Percentiles rank a stretch among this genome's conserved stretches.
These are phyloP conservation scores for Andrena camellia DNA, from an alignment of 2,888 invertebrate genomes.

Conservation along the genomic window DNA sequence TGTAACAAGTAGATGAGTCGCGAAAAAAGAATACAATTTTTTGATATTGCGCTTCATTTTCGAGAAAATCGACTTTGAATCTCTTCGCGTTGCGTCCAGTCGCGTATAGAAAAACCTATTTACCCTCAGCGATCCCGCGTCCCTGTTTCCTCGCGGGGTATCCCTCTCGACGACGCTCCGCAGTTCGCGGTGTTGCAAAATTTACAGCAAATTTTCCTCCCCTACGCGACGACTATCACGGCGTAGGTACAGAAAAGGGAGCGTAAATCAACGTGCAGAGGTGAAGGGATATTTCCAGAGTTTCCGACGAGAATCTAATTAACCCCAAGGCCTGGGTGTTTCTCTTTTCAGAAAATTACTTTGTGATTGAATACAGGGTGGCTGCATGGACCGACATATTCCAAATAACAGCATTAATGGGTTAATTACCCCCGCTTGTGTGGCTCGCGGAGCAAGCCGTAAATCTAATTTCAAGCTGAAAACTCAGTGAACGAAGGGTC, in stretches of 20 bases:
- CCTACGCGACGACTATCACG: neutral
- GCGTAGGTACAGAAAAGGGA: neutral
- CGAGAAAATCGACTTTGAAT: too few relatives aligned
- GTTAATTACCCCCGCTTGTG: too few relatives aligned
- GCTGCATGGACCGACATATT: too few relatives aligned
- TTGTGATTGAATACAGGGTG: neutral
- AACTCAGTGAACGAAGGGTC: neutral
- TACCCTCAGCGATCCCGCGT: neutral
- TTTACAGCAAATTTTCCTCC: neutral
- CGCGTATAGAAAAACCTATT: too few relatives aligned
- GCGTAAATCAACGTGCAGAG: neutral
- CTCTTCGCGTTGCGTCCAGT: too few relatives aligned
- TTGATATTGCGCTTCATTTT: too few relatives aligned
- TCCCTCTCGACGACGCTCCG: slow-evolving; percentile 24
- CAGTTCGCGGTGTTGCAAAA: too few relatives aligned
- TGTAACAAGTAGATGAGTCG: too few relatives aligned
- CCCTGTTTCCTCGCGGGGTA: neutral
- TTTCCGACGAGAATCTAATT: neutral
- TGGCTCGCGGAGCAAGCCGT: too few relatives aligned
- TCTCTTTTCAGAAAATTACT: neutral
- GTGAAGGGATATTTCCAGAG: too few relatives aligned
- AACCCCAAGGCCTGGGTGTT: neutral
- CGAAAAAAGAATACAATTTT: too few relatives aligned
- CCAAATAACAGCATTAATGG: too few relatives aligned
- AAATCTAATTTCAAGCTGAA: neutral